Evolutionary conservation across 1,140 invertebrate genomes (phyloP).

Genomic region (Lucilia cuprina): DNA sequence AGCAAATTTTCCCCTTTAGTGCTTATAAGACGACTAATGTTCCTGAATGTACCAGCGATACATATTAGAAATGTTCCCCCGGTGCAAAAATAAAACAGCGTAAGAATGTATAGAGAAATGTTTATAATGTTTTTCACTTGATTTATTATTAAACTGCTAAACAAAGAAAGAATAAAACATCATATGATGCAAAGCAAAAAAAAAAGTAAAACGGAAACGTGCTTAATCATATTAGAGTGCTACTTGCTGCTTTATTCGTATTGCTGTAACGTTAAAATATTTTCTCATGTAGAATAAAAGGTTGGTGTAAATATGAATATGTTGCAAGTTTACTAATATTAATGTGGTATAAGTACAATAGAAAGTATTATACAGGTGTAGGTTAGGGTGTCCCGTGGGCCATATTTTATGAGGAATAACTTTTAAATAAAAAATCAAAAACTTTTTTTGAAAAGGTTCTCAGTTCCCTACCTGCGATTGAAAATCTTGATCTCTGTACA

Average conservation of each 20-base stretch:
- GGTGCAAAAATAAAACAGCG: not conserved
- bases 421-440: too few relatives aligned
- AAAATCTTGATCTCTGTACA: too few relatives aligned
- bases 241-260: not conserved
- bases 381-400: too few relatives aligned
- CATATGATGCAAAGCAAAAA: not conserved
- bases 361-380: not conserved
- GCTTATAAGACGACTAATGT: not conserved
- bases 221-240: conserved; percentile 24
- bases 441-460: too few relatives aligned
- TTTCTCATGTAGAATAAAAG: not conserved
- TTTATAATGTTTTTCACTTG: conserved; percentile 20
- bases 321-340: not conserved
- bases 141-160: conserved; percentile 10
- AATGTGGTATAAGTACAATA: not conserved
- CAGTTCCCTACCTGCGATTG: too few relatives aligned
- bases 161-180: not conserved
- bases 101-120: too few relatives aligned
- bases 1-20: not conserved
- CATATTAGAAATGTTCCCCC: not conserved
- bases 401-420: too few relatives aligned
- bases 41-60: not conserved
- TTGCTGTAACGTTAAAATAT: too few relatives aligned
- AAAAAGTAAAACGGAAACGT: not conserved
- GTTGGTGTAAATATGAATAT: not conserved